Conservation (phyloP, 2,797 vertebrate genomes). For the Sebastes umbrosus region DNA sequence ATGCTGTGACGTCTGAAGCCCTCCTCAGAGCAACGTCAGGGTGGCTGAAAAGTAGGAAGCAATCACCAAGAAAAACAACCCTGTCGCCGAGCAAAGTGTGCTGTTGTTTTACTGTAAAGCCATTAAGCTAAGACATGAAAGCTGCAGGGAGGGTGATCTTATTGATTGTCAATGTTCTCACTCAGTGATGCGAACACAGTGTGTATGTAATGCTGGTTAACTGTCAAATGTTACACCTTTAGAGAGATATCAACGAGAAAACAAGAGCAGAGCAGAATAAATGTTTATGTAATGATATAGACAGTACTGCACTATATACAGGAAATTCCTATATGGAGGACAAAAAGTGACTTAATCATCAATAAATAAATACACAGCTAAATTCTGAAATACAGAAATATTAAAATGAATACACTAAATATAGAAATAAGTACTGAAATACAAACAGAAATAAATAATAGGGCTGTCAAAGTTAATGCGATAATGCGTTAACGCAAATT, state of each 20-base stretch:
- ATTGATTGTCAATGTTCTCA: neutral
- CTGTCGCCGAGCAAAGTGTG: neutral
- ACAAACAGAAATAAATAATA: neutral
- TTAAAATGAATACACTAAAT: neutral
- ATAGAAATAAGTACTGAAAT: neutral
- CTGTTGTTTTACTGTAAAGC: conserved; percentile 28
- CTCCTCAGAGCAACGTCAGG: conserved; percentile 13
- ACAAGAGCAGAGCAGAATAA: neutral
- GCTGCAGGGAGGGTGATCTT: neutral
- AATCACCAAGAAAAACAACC: conserved; percentile 42
- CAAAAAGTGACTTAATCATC: neutral
- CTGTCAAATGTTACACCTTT: neutral
- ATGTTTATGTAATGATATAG: neutral
- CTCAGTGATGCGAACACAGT: neutral
- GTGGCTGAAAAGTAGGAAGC: conserved; percentile 38
- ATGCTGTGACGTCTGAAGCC: neutral
- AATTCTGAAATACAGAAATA: neutral
- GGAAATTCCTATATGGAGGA: neutral
- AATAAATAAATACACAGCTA: neutral
- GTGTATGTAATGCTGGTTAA: neutral
- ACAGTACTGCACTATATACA: neutral
- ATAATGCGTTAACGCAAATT: too few species aligned
- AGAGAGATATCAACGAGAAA: neutral
- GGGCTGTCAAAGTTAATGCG: too few species aligned
- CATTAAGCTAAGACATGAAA: conserved; percentile 17